Percentiles rank a stretch among this genome's conserved stretches.
phyloP scores from a whole-genome alignment of 2,113 vertebrate genomes.

The Oncorhynchus nerka region DNA sequence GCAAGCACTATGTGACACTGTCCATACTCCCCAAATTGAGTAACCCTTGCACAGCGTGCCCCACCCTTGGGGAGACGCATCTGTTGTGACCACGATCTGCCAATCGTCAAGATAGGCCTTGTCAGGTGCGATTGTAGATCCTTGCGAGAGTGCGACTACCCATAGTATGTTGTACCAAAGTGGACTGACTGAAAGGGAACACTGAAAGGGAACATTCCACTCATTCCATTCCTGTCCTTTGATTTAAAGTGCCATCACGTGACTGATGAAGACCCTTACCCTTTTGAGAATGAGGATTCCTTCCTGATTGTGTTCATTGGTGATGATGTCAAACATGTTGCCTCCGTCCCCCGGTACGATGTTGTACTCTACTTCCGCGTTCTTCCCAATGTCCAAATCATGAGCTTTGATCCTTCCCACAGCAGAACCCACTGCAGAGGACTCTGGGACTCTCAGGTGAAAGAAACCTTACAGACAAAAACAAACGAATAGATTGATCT shows the following conservation, averaged over 20 bases:
- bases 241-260: neutral
- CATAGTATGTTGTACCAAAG: too few species aligned
- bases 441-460: conserved; percentile 92
- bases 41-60: too few species aligned
- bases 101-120: too few species aligned
- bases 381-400: conserved; percentile 90
- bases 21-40: too few species aligned
- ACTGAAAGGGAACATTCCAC: too few species aligned
- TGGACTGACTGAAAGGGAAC: too few species aligned
- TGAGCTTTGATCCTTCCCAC: conserved; percentile 95
- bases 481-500: conserved; percentile 12
- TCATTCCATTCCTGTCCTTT: neutral
- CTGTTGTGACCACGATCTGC: too few species aligned
- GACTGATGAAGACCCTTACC: conserved; percentile 65
- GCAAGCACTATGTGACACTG: too few species aligned
- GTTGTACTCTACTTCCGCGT: conserved; percentile 94
- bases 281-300: conserved; percentile 91
- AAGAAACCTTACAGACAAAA: conserved; percentile 83
- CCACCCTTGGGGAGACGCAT: too few species aligned
- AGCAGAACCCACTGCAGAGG: conserved; percentile 84
- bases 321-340: conserved; percentile 91
- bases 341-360: conserved; percentile 96
- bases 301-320: conserved; percentile 92
- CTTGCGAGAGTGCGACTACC: too few species aligned
- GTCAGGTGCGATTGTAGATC: too few species aligned